Percentiles rank a stretch among this genome's conserved stretches.
These are phyloP conservation scores for Pitta sordida DNA, from an alignment of 2,113 vertebrate genomes.

Conservation along the genomic window DNA sequence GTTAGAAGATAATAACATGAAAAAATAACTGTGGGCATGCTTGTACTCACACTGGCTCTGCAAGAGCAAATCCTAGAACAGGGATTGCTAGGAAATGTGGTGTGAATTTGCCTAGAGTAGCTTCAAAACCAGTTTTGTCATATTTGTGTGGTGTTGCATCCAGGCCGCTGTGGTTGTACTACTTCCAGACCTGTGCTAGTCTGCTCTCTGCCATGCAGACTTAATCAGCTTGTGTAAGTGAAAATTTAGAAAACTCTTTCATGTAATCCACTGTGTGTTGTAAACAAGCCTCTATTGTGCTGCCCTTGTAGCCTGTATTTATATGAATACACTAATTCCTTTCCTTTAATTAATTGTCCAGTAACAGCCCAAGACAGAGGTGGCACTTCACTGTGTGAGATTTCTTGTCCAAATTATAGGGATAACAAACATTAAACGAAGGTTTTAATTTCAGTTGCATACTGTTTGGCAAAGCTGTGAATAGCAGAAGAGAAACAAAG, in stretches of 20 bases:
- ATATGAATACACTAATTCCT: neutral
- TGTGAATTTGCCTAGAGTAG: neutral
- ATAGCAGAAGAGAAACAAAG: neutral
- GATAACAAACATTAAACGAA: neutral
- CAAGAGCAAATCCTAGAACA: neutral
- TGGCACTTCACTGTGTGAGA: neutral
- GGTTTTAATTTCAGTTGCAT: neutral
- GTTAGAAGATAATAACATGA: neutral
- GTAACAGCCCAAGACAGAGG: neutral
- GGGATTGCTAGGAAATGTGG: neutral
- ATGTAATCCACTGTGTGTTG: neutral
- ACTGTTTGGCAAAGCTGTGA: neutral
- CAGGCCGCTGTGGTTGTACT: neutral
- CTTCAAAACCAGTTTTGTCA: neutral
- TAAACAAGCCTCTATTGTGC: neutral
- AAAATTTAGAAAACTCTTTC: neutral
- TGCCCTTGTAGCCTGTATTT: neutral
- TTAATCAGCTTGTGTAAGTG: constrained; percentile 20
- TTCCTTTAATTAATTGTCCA: neutral
- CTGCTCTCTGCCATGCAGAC: neutral
- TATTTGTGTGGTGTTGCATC: neutral
- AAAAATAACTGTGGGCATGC: neutral
- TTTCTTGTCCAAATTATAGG: neutral
- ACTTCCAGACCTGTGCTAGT: neutral
- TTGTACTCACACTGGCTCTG: neutral